Evolutionary conservation across 37 sponge, comb jelly and placozoan genomes (phyloP).

Genomic region (Oscarella lobularis): DNA sequence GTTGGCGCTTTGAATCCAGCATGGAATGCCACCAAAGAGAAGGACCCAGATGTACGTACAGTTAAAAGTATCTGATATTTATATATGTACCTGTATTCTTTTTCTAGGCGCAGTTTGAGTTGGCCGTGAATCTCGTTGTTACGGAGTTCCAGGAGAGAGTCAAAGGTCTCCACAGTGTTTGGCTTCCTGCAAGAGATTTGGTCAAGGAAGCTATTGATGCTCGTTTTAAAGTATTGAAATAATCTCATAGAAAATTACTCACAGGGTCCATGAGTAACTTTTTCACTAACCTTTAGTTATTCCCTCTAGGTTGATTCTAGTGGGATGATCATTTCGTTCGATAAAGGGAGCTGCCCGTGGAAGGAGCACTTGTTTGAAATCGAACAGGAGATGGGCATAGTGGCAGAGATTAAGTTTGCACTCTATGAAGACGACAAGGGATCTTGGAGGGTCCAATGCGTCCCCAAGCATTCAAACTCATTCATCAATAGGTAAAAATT

Average conservation of each 20-base stretch:
- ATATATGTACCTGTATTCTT: background rate
- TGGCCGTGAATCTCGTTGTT: constrained; percentile 72
- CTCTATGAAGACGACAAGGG: constrained; percentile 35
- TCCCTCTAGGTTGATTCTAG: constrained; percentile 40
- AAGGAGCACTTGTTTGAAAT: constrained; percentile 71
- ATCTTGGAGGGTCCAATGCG: constrained; percentile 58
- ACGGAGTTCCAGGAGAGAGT: constrained; percentile 46
- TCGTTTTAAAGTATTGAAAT: constrained; percentile 25
- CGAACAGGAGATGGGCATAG: constrained; percentile 24
- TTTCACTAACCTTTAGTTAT: constrained; percentile 5
- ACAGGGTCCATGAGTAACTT: too few species aligned
- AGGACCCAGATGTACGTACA: constrained; percentile 11
- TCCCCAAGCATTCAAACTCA: background rate
- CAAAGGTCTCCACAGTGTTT: constrained; percentile 8
- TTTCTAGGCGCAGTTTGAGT: constrained; percentile 40
- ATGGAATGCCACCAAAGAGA: constrained; percentile 77
- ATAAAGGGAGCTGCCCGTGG: constrained; percentile 67
- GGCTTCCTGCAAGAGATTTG: constrained; percentile 68
- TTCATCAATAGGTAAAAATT: background rate
- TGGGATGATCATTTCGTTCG: constrained; percentile 53
- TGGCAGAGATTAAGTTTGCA: constrained; percentile 45
- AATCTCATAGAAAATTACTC: background rate
- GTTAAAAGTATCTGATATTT: background rate
- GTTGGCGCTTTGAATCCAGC: constrained; percentile 57
- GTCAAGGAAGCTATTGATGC: constrained; percentile 41